phyloP scores from a whole-genome alignment of 2,888 invertebrate species.

The Orchesella flavescens region DNA sequence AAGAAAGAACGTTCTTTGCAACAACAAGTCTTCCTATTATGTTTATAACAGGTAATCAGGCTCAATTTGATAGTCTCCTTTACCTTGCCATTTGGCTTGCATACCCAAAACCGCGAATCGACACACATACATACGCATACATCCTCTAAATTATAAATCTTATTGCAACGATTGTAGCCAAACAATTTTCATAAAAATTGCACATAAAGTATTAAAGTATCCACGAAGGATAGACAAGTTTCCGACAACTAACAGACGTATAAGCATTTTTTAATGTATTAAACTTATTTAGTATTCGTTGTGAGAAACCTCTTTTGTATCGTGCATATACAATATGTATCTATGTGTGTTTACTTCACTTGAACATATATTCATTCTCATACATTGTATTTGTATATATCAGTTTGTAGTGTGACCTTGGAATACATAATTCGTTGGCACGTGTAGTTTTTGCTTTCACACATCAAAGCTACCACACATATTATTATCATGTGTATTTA shows the following conservation, averaged over 20 bases:
- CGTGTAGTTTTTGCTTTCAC: constrained; percentile 34
- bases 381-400: not conserved
- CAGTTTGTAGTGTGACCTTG: constrained; percentile 42
- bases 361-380: not conserved
- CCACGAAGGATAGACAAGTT: not conserved
- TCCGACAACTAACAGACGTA: not conserved
- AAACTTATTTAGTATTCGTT: not conserved
- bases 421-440: constrained; percentile 46
- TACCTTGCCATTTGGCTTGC: constrained; percentile 29
- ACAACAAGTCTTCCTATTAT: not conserved
- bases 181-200: not conserved
- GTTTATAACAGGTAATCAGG: not conserved
- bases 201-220: not conserved
- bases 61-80: constrained; percentile 7
- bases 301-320: not conserved
- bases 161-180: too few relatives aligned
- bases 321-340: not conserved
- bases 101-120: not conserved
- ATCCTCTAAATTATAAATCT: too few relatives aligned
- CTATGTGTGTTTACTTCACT: not conserved
- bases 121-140: too few relatives aligned
- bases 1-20: not conserved
- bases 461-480: not conserved
- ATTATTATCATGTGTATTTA: not conserved
- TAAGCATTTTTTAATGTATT: not conserved